These are phyloP conservation scores for Dromaius novaehollandiae DNA, from an alignment of 2,113 vertebrate genomes.

Conservation along the genomic window DNA sequence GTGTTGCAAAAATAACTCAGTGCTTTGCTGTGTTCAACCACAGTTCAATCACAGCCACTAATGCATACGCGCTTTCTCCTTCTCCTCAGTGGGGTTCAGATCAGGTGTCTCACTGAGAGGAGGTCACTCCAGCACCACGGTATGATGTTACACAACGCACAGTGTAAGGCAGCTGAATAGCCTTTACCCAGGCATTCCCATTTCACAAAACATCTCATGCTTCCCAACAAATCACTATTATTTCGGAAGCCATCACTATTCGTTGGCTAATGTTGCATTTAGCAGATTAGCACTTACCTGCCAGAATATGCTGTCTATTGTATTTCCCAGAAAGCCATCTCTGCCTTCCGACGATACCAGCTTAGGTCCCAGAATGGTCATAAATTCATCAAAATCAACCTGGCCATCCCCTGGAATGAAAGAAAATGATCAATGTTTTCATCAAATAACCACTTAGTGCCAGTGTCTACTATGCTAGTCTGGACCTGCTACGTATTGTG, in stretches of 20 bases:
- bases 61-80: neutral
- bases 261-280: neutral
- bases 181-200: neutral
- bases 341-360: slow-evolving; percentile 93
- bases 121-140: accelerated
- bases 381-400: slow-evolving; percentile 97
- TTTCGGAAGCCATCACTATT: neutral
- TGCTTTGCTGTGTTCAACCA: neutral
- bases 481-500: neutral
- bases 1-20: neutral
- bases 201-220: neutral
- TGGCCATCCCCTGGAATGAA: slow-evolving; percentile 90
- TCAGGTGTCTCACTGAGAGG: neutral
- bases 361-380: slow-evolving; percentile 98
- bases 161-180: accelerated
- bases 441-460: neutral
- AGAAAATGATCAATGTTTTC: neutral
- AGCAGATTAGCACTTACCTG: slow-evolving; percentile 79
- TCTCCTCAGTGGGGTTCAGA: neutral
- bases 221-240: neutral
- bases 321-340: slow-evolving; percentile 94
- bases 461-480: accelerated
- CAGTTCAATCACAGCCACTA: neutral
- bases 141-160: accelerated
- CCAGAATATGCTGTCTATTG: slow-evolving; percentile 99